Percentiles rank a stretch among this genome's conserved stretches.
Conservation (phyloP, 2,797 vertebrate species). For the Sardinella longiceps region DNA sequence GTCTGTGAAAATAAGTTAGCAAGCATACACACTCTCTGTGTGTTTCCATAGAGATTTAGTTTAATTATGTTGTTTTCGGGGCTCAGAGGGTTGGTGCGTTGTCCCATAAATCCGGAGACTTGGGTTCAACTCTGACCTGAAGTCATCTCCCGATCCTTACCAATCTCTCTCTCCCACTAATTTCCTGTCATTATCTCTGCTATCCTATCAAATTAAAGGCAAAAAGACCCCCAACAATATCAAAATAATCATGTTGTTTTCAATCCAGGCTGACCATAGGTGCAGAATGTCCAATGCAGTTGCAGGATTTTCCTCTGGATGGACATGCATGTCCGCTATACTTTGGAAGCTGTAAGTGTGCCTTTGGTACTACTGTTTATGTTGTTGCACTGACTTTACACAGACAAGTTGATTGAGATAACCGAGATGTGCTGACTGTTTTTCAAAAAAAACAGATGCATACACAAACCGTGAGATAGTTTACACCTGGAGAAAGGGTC, state of each 20-base stretch:
- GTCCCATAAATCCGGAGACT: too few relatives aligned
- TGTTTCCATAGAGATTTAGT: not conserved
- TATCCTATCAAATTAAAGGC: too few relatives aligned
- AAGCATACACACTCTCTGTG: not conserved
- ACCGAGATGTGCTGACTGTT: not conserved
- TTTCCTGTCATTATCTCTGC: too few relatives aligned
- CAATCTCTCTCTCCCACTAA: too few relatives aligned
- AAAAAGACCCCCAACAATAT: too few relatives aligned
- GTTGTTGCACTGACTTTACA: not conserved
- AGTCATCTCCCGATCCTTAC: too few relatives aligned
- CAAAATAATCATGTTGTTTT: conserved; percentile 32
- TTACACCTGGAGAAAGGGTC: conserved; percentile 82
- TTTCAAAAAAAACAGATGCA: conserved; percentile 67
- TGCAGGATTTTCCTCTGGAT: conserved; percentile 82
- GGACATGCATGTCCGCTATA: conserved; percentile 79
- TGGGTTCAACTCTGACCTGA: too few relatives aligned
- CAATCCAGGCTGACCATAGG: conserved; percentile 75
- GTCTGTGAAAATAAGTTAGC: not conserved
- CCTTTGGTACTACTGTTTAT: not conserved
- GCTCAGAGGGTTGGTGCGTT: too few relatives aligned
- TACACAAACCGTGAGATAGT: conserved; percentile 78
- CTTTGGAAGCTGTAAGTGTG: conserved; percentile 81
- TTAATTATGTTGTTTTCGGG: conserved; percentile 33
- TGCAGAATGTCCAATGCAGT: conserved; percentile 78
- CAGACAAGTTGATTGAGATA: not conserved